Conservation (phyloP, 1,140 invertebrate species). For the Saccostrea cuccullata region DNA sequence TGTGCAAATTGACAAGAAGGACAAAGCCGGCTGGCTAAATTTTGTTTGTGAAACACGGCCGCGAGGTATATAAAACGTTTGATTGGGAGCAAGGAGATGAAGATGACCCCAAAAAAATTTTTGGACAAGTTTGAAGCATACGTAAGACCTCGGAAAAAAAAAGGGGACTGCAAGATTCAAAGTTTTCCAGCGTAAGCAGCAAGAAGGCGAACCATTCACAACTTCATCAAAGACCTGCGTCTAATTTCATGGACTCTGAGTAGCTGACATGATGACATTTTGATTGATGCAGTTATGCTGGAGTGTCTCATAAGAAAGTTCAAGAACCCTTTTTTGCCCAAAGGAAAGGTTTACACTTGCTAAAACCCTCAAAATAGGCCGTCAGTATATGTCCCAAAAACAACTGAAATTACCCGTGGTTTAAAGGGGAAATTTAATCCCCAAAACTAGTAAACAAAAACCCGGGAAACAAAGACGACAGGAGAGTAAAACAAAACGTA, state of each 20-base stretch:
- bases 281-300: constrained; percentile 48
- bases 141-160: too few relatives aligned
- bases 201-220: constrained; percentile 42
- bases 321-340: constrained; percentile 41
- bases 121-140: too few relatives aligned
- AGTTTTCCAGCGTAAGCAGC: constrained; percentile 36
- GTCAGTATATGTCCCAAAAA: constrained; percentile 38
- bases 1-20: too few relatives aligned
- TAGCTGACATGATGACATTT: constrained; percentile 43
- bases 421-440: constrained; percentile 21
- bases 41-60: too few relatives aligned
- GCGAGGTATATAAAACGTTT: too few relatives aligned
- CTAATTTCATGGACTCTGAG: constrained; percentile 49
- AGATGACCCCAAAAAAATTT: too few relatives aligned
- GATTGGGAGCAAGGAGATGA: too few relatives aligned
- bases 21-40: too few relatives aligned
- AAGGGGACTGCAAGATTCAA: constrained; percentile 40
- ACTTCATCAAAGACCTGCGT: constrained; percentile 48
- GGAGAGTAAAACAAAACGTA: neutral
- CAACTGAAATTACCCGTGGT: constrained; percentile 42
- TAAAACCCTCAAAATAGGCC: constrained; percentile 42
- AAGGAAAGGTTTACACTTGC: constrained; percentile 37
- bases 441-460: neutral
- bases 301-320: too few relatives aligned
- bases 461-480: neutral